Conservation (phyloP, 2,113 vertebrate genomes). For the Poecile atricapillus region DNA sequence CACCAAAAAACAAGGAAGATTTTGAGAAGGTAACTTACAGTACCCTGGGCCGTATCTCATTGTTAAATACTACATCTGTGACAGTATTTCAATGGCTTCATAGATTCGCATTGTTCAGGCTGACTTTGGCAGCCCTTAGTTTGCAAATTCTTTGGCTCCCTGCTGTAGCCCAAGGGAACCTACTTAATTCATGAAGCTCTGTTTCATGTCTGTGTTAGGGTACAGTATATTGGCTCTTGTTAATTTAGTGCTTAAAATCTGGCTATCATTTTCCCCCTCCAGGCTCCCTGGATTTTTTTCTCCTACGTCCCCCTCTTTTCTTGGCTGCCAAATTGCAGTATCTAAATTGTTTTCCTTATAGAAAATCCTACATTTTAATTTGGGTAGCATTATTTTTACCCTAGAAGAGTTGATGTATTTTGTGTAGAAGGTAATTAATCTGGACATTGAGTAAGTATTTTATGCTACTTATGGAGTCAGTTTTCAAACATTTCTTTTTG, state of each 20-base stretch:
- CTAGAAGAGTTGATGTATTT: constrained; percentile 66
- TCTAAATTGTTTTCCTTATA: constrained; percentile 67
- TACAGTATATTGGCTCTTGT: constrained; percentile 5
- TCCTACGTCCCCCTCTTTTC: constrained; percentile 70
- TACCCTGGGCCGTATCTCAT: constrained; percentile 70
- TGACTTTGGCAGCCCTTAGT: constrained; percentile 69
- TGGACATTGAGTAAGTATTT: constrained; percentile 67
- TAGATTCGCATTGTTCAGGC: constrained; percentile 68
- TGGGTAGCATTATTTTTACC: constrained; percentile 65
- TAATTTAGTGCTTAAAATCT: constrained; percentile 69
- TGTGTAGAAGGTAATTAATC: constrained; percentile 70
- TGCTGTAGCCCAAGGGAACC: constrained; percentile 72
- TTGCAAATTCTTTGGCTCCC: constrained; percentile 69
- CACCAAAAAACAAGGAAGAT: constrained; percentile 99
- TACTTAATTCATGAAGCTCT: constrained; percentile 40
- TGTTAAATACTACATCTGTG: constrained; percentile 74
- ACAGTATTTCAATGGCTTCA: constrained; percentile 71
- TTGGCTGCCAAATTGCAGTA: constrained; percentile 72
- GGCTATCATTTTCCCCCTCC: constrained; percentile 67
- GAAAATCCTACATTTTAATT: constrained; percentile 65
- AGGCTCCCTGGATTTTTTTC: constrained; percentile 65
- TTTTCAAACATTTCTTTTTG: constrained; percentile 63
- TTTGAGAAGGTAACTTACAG: constrained; percentile 98
- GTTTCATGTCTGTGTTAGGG: constrained; percentile 37
- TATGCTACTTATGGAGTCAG: constrained; percentile 55